Conservation (phyloP, 2,888 invertebrate species). For the Patella ulyssiponensis region DNA sequence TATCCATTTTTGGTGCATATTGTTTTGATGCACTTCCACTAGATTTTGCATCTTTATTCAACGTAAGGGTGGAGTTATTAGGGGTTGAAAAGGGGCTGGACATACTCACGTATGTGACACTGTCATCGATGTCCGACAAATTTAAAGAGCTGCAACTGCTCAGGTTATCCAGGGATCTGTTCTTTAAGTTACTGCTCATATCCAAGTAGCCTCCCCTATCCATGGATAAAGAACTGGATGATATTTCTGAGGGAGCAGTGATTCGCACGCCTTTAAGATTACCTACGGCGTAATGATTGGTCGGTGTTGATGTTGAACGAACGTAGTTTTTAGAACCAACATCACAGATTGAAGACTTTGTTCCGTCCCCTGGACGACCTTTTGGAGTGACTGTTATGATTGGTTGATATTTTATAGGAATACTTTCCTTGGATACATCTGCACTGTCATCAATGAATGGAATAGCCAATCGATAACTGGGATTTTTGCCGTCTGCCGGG, state of each 20-base stretch:
- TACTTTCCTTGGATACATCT: conserved; percentile 16
- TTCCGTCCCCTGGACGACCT: conserved; percentile 28
- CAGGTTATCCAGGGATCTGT: conserved; percentile 32
- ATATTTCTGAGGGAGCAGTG: conserved; percentile 20
- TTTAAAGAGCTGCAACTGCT: conserved; percentile 38
- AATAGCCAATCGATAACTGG: conserved; percentile 46
- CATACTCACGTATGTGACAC: conserved; percentile 55
- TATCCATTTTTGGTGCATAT: conserved; percentile 4
- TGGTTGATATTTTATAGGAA: conserved; percentile 56
- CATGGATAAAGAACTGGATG: conserved; percentile 33
- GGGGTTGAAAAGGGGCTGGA: conserved; percentile 58
- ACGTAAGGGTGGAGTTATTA: conserved; percentile 42
- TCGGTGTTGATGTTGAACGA: background rate
- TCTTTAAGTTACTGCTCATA: conserved; percentile 32
- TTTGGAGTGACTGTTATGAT: conserved; percentile 52
- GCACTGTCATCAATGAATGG: conserved; percentile 30
- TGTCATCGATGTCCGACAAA: conserved; percentile 46
- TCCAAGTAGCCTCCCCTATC: conserved; percentile 45
- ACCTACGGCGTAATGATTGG: conserved; percentile 14
- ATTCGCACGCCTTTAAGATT: conserved; percentile 38
- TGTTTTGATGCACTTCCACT: background rate
- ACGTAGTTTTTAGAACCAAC: background rate
- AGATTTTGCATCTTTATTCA: conserved; percentile 27
- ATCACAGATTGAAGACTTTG: conserved; percentile 15
- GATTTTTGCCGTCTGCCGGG: conserved; percentile 9